Conservation (phyloP, 2,888 invertebrate species). For the Erynnis tages region DNA sequence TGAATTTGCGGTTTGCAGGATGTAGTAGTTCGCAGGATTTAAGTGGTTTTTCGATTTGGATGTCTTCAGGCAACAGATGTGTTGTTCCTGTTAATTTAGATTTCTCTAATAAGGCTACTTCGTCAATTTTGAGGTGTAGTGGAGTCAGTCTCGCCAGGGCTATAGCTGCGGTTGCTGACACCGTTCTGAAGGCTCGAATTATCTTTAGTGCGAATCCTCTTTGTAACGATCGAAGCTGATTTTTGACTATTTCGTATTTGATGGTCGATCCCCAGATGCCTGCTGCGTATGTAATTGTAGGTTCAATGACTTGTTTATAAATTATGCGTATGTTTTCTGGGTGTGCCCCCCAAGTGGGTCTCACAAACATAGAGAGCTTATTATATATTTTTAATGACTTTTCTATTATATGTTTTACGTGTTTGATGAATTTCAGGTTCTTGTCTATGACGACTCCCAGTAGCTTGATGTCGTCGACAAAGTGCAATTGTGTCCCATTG, state of each 20-base stretch:
- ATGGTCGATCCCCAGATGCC: constrained; percentile 4
- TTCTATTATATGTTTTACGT: not conserved
- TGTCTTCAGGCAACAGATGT: not conserved
- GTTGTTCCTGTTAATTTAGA: not conserved
- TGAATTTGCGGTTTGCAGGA: not conserved
- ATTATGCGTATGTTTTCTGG: constrained; percentile 28
- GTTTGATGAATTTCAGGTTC: not conserved
- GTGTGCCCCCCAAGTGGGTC: constrained; percentile 32
- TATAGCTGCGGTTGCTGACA: not conserved
- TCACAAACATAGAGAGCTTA: too few relatives aligned
- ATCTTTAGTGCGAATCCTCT: constrained; percentile 8
- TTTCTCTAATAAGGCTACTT: not conserved
- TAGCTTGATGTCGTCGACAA: not conserved
- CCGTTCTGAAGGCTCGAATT: not conserved
- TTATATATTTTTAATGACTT: too few relatives aligned
- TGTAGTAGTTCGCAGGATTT: not conserved
- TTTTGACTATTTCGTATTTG: not conserved
- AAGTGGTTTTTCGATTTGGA: not conserved
- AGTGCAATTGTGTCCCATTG: not conserved
- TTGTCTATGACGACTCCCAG: too few relatives aligned
- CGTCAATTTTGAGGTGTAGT: not conserved
- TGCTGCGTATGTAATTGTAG: constrained; percentile 31
- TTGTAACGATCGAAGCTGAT: not conserved
- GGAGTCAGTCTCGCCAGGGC: too few relatives aligned
- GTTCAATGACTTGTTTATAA: constrained; percentile 31